Base-by-base conservation (phyloP, 2,797 vertebrate genomes). In the Vultur gryphus region DNA sequence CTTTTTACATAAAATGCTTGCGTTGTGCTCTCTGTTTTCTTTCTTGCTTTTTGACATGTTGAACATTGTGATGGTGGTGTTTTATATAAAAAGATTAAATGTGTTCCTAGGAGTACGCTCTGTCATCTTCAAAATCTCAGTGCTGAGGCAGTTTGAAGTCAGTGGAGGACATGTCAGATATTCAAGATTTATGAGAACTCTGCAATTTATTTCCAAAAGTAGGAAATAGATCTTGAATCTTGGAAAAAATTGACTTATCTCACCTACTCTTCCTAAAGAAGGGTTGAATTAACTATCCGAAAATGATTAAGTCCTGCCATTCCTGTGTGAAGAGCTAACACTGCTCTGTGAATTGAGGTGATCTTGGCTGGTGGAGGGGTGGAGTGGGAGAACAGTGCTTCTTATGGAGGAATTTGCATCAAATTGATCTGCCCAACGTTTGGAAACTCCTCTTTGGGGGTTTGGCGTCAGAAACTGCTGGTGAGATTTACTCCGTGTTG, bases 341-440 rank as follows among this genome's bases (percentile, higher is more conserved):
- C 28, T 59, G 41, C 39, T 26, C 55, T 19, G 12, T 21, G 57
- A 57, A 26, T 19, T 41, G 73, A 54, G 16, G 19, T 11, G 48
- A 20, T 70, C 16, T 76, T 69, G 35, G 19, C 19, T 0, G 8
- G 24, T 44, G 17, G 43, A 35, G 55, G 33, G 14, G 4, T 26
- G 12, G 29, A 58, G 11, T 55, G 44, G 24, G 48, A 67, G 35
- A 87, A 4, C 69, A 18, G 35, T 43, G 39, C 64, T 76, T 31
- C 43, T 69, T 7, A 10, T 2, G 0, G 24, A 54, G 39, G 21
- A 55, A 19, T 89, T 41, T 37, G 26, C 26, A 31, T 62, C 28
- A 43, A 21, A 19, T 14, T 37, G 29, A 29, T 21, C 29, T 44
- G 25, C 13, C n/a, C 21, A 9, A 0, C 1, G 2, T 57, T 41